Conservation (phyloP, 2,113 vertebrate species). For the Daubentonia madagascariensis region DNA sequence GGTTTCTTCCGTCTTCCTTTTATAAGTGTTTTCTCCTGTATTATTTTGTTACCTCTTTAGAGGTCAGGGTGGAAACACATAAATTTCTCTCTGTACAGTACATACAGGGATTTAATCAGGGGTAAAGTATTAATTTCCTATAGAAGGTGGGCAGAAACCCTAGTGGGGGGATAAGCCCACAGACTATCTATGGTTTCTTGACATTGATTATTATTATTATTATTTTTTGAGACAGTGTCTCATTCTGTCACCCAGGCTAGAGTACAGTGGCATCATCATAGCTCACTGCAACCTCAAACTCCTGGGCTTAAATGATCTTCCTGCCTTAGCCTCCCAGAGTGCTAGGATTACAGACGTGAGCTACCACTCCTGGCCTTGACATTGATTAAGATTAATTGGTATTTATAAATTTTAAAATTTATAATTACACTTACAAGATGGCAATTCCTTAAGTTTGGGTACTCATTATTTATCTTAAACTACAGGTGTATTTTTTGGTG, state of each 20-base stretch:
- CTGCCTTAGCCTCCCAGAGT: too few species aligned
- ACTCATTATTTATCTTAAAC: background rate
- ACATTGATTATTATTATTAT: background rate
- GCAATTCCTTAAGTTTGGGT: background rate
- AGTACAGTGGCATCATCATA: too few species aligned
- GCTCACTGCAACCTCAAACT: too few species aligned
- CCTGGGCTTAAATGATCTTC: too few species aligned
- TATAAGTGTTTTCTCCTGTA: conserved; percentile 82
- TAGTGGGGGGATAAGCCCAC: background rate
- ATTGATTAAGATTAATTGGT: background rate
- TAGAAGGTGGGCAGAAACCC: background rate
- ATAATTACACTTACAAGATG: background rate
- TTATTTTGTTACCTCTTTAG: background rate
- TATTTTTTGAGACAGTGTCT: too few species aligned
- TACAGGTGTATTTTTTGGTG: background rate
- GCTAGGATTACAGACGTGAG: too few species aligned
- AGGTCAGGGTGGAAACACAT: background rate
- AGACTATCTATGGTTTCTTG: background rate
- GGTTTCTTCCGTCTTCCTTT: conserved; percentile 83
- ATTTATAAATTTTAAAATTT: background rate
- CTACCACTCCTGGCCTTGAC: background rate
- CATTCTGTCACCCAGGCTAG: too few species aligned
- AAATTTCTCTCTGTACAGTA: background rate
- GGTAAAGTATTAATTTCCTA: background rate
- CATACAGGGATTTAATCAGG: background rate